Evolutionary conservation across 2,888 invertebrate species (phyloP).

Genomic region (Phyllotreta striolata): DNA sequence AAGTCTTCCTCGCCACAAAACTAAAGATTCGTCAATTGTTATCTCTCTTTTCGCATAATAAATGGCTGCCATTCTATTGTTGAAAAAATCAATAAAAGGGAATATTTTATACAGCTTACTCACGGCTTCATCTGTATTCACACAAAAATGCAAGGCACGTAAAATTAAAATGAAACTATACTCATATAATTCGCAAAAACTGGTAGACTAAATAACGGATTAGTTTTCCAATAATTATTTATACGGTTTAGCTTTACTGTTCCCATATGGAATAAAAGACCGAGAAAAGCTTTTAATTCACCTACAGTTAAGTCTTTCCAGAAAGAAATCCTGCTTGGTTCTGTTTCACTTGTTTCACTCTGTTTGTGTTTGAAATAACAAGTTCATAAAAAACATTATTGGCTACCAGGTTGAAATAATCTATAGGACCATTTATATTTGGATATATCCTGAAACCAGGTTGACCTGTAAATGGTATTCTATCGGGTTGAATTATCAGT

Average conservation of each 20-base stretch:
- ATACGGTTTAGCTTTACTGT: neutral
- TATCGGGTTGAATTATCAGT: neutral
- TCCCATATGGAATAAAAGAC: neutral
- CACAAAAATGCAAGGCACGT: no score
- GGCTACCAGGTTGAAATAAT: neutral
- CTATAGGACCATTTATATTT: neutral
- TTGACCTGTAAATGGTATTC: no score
- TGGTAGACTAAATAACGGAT: no score
- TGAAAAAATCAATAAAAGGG: neutral
- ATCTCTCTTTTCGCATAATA: neutral
- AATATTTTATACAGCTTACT: slow-evolving; percentile 1
- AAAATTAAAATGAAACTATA: no score
- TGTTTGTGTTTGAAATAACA: no score
- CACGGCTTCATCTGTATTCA: no score
- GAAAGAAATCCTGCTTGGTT: no score
- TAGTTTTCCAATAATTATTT: neutral
- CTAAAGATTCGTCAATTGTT: neutral
- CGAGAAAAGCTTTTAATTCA: neutral
- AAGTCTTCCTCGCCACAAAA: slow-evolving; percentile 1
- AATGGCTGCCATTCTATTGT: neutral
- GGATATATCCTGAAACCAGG: neutral
- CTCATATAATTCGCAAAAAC: no score
- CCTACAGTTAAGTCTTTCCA: no score
- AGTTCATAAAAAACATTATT: neutral
- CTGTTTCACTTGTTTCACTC: no score